phyloP scores from a whole-genome alignment of 92 coral and sea anemone species.

The Micromussa lordhowensis region DNA sequence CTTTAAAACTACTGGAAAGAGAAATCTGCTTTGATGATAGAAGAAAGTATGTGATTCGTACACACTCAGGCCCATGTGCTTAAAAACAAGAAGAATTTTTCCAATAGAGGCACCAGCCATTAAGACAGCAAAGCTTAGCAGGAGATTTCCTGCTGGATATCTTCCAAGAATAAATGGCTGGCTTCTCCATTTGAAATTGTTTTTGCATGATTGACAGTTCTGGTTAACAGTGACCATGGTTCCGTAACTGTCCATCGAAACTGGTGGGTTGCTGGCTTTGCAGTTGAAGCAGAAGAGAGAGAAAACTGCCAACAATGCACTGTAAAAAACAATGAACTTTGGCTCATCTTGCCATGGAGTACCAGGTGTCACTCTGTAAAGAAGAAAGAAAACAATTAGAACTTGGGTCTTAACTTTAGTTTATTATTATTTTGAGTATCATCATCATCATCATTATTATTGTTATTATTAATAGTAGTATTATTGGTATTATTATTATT shows the following conservation, averaged over 20 bases:
- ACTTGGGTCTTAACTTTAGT: no score
- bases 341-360: no score
- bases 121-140: background rate
- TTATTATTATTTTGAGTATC: no score
- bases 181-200: constrained; percentile 5
- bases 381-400: no score
- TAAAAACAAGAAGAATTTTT: constrained; percentile 19
- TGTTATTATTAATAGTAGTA: no score
- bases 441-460: no score
- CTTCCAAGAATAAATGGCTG: constrained; percentile 15
- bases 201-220: constrained; percentile 8
- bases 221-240: constrained; percentile 13
- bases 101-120: constrained; percentile 37
- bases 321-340: no score
- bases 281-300: no score
- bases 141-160: background rate
- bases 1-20: no score
- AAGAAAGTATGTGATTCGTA: background rate
- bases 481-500: no score
- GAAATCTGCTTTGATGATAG: background rate
- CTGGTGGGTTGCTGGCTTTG: background rate
- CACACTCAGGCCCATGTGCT: constrained; percentile 27
- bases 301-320: no score
- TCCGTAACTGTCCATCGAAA: background rate
- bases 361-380: no score